Percentiles rank a stretch among this genome's conserved stretches.
These are phyloP conservation scores for Brachionus paranguensis DNA, from an alignment of 1,140 invertebrate genomes.

Conservation along the genomic window DNA sequence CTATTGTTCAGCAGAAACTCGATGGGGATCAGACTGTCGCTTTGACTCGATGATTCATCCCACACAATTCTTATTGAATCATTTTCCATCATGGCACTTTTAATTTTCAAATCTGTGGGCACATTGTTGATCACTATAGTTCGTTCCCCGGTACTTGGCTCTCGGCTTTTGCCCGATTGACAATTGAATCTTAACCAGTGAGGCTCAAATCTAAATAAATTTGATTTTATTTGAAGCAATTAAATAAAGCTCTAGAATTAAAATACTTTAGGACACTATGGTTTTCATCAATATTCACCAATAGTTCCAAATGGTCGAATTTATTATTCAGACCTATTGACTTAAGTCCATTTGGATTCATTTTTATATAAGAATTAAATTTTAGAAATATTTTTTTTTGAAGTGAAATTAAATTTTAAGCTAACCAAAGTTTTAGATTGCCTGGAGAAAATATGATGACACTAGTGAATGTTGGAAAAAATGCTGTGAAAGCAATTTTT, in stretches of 20 bases:
- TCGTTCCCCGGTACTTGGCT: constrained; percentile 13
- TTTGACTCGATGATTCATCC: background rate
- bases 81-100: background rate
- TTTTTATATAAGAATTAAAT: background rate
- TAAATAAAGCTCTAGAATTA: background rate
- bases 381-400: background rate
- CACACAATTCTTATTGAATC: background rate
- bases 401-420: background rate
- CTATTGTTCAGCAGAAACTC: background rate
- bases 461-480: background rate
- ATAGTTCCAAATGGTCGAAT: background rate
- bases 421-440: background rate
- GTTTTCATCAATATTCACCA: background rate
- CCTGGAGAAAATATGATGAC: no score
- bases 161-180: constrained; percentile 15
- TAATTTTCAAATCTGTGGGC: background rate
- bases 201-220: constrained; percentile 12
- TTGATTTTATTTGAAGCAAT: background rate
- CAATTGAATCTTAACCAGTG: constrained; percentile 36
- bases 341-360: background rate
- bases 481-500: background rate
- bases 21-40: background rate
- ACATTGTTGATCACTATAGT: constrained; percentile 1
- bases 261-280: background rate
- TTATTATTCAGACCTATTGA: background rate